These are phyloP conservation scores for Camptogramma bilineatum DNA, from an alignment of 2,888 invertebrate species.

Conservation along the genomic window DNA sequence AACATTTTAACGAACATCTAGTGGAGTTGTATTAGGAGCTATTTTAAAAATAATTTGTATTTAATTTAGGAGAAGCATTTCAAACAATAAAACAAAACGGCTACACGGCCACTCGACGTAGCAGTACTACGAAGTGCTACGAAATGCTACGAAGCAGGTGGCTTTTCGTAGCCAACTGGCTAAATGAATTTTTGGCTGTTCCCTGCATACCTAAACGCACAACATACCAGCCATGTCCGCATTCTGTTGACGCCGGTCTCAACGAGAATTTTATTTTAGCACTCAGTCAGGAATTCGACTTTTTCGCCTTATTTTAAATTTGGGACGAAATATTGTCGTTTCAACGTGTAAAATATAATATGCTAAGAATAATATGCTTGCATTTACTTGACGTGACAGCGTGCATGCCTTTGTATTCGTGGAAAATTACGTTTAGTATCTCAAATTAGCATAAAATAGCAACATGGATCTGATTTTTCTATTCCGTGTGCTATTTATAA, in stretches of 20 bases:
- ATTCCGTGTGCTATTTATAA: too few species aligned
- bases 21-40: too few species aligned
- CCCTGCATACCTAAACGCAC: constrained; percentile 32
- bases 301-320: constrained; percentile 16
- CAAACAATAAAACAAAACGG: background rate
- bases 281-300: constrained; percentile 26
- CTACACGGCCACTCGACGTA: background rate
- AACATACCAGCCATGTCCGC: constrained; percentile 26
- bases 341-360: constrained; percentile 9
- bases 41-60: background rate
- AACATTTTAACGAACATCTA: too few species aligned
- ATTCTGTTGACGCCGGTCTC: constrained; percentile 32
- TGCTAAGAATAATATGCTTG: constrained; percentile 12
- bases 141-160: constrained; percentile 14
- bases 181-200: constrained; percentile 34
- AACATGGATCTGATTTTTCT: background rate
- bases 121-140: constrained; percentile 9
- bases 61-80: background rate
- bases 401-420: background rate
- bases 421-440: background rate
- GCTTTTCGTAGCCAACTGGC: constrained; percentile 24
- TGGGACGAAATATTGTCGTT: constrained; percentile 12
- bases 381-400: background rate
- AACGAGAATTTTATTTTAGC: constrained; percentile 36
- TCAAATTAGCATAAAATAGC: background rate